phyloP scores from a whole-genome alignment of 2,888 invertebrate species.

The Drosophila mettleri region DNA sequence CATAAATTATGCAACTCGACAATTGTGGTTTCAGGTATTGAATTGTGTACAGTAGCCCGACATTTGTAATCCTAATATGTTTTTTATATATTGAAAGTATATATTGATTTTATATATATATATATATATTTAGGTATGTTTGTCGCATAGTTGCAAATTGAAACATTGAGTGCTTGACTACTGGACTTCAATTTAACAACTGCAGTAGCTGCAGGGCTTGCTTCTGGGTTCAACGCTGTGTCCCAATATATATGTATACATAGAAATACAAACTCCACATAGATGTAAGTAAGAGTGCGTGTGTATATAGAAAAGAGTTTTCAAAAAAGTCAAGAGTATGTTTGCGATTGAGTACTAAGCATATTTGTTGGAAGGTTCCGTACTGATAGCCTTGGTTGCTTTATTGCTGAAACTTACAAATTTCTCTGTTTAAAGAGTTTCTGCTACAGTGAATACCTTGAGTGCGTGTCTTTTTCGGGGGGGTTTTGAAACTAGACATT shows the following conservation, averaged over 20 bases:
- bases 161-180: conserved; percentile 28
- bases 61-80: conserved; percentile 27
- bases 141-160: conserved; percentile 21
- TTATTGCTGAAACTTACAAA: conserved; percentile 38
- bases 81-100: not conserved
- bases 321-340: conserved; percentile 42
- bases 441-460: conserved; percentile 64
- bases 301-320: conserved; percentile 35
- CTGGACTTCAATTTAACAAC: conserved; percentile 39
- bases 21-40: conserved; percentile 30
- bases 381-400: conserved; percentile 78
- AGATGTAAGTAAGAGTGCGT: conserved; percentile 12
- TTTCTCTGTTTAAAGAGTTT: conserved; percentile 35
- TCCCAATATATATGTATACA: conserved; percentile 15
- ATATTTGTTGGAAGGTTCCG: conserved; percentile 76
- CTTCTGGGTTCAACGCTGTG: conserved; percentile 16
- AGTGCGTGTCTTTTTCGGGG: conserved; percentile 23
- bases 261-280: conserved; percentile 13
- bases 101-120: conserved; percentile 9
- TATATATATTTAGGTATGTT: no score
- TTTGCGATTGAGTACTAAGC: conserved; percentile 22
- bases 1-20: conserved; percentile 71
- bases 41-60: conserved; percentile 68
- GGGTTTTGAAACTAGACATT: conserved; percentile 44
- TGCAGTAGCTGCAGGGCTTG: conserved; percentile 75